A percentile compares a stretch with the other conserved stretches of the same genome.
Conservation (phyloP, 2,797 vertebrate genomes). For the Sebastes wilsoni region DNA sequence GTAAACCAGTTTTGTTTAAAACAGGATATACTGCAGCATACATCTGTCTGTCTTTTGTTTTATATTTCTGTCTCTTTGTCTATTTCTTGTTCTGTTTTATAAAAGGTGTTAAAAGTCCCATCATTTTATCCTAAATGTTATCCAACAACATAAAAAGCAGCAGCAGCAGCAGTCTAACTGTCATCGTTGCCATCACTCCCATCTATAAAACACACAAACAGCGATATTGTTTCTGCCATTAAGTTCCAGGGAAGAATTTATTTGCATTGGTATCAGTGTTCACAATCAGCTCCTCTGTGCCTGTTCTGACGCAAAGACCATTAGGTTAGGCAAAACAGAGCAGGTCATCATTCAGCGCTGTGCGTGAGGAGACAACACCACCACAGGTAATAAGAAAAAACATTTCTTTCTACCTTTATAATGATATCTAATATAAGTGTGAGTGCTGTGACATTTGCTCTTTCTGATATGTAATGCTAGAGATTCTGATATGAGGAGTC, state of each 20-base stretch:
- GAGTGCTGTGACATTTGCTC: background rate
- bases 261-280: conserved; percentile 73
- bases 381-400: conserved; percentile 39
- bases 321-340: conserved; percentile 47
- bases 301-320: conserved; percentile 8
- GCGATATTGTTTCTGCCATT: conserved; percentile 15
- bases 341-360: background rate
- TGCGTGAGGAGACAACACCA: background rate
- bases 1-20: conserved; percentile 18
- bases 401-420: background rate
- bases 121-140: background rate
- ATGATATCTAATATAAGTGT: background rate
- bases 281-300: conserved; percentile 9
- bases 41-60: background rate
- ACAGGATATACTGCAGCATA: background rate
- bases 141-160: background rate
- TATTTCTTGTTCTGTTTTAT: background rate
- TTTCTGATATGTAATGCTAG: background rate
- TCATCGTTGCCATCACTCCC: background rate
- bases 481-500: background rate
- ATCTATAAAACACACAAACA: conserved; percentile 17
- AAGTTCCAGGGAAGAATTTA: conserved; percentile 30
- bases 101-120: background rate
- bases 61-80: background rate
- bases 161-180: background rate